Base-by-base conservation (phyloP, 1,140 invertebrate species). In the Trachymyrmex septentrionalis region DNA sequence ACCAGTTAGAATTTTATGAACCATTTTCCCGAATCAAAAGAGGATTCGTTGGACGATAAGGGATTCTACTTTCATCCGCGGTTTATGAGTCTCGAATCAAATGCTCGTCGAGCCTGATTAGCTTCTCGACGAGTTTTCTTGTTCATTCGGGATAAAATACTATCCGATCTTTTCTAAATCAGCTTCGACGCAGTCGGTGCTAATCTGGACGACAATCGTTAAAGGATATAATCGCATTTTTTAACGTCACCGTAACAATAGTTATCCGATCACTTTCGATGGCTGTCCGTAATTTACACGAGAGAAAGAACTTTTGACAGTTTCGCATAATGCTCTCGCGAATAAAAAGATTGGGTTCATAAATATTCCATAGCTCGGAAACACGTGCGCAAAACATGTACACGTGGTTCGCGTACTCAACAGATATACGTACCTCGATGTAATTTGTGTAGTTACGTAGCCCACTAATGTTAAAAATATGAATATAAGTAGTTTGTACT, bases 201-300 rank as follows among this genome's bases (percentile, higher is more conserved):
- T 84, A 84, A 84, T 75, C 69, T 57, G 69, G 55, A 84, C 69
- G 80, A 84, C 80, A 84, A 84, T 84, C 80, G 69, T 84, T 84
- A 84, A 84, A 27, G 69, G 21, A 61, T 61, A 72, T 59, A 75
- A 84, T 84, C 55, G 57, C 55, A 84, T 84, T 84, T 84, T 84
- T 24, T 73, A 73, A 82, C 38, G 61, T 67, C 63, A 66, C 53
- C 53, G 53, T 72, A 81, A 81, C 66, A 38, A 72, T 72, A 81
- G 19, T 81, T 27, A n/a, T 30, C 21, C 34, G 50, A 69, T 72
- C 55, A 81, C 44, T 81, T n/a, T 72, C 64, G 30, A 69, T 27
- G 34, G 10, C 78, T 81, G 78, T 81, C 78, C 38, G 57, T 55
- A 66, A 10, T 69, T 73, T 55, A 24, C 24, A 55, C 30, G 80